Conservation (phyloP, 2,888 invertebrate species). For the Hermaeophaga mercurialis region DNA sequence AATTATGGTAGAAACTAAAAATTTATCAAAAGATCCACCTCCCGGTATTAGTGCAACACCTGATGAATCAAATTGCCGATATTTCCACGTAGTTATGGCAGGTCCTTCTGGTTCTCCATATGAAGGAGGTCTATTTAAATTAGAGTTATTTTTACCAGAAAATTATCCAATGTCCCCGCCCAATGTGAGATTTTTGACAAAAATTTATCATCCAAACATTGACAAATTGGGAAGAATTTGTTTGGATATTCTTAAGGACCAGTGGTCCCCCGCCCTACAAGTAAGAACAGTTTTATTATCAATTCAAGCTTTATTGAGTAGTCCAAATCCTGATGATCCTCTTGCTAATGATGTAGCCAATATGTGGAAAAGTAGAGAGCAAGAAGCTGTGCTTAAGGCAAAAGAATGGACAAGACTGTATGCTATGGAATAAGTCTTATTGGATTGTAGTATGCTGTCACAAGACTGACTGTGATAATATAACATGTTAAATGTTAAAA, state of each 20-base stretch:
- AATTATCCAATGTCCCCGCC: constrained; percentile 99
- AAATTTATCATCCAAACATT: constrained; percentile 99
- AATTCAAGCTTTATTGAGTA: constrained; percentile 94
- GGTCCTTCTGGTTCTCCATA: constrained; percentile 96
- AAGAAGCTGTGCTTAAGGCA: constrained; percentile 92
- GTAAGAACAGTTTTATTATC: constrained; percentile 98
- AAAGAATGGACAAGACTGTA: constrained; percentile 94
- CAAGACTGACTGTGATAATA: constrained; percentile 43
- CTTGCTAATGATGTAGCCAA: constrained; percentile 98
- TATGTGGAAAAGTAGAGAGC: constrained; percentile 97
- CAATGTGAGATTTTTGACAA: constrained; percentile 98
- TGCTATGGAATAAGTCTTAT: constrained; percentile 60
- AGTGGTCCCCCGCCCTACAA: constrained; percentile 99
- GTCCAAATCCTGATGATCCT: constrained; percentile 98
- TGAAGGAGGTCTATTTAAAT: constrained; percentile 96
- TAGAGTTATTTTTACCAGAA: constrained; percentile 98
- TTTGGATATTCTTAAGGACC: constrained; percentile 97
- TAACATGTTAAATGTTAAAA: constrained; percentile 36
- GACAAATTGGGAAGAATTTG: constrained; percentile 99
- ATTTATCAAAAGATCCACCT: constrained; percentile 96
- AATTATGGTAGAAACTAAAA: constrained; percentile 96
- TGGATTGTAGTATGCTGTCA: constrained; percentile 33
- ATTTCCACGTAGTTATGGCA: constrained; percentile 94
- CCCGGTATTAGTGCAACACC: constrained; percentile 97
- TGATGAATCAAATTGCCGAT: constrained; percentile 91